A percentile compares a stretch with the other conserved stretches of the same genome.
Evolutionary conservation across 2,797 vertebrate species (phyloP).

Genomic region (Champsocephalus gunnari): DNA sequence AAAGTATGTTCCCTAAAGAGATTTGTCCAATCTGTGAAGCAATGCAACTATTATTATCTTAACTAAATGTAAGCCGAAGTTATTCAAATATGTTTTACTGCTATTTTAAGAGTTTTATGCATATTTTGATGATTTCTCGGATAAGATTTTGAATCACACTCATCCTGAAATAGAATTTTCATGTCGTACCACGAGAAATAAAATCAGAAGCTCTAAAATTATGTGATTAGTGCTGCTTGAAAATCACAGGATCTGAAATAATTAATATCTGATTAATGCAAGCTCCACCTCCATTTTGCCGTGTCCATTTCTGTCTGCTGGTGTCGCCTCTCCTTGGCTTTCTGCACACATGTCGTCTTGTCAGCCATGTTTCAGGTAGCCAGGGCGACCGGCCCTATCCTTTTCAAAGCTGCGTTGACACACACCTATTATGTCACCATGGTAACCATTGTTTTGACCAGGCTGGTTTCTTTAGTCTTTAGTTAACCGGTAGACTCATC

Average conservation of each 20-base stretch:
- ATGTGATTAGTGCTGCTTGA: not conserved
- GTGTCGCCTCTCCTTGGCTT: conserved; percentile 33
- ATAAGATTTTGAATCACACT: too few relatives aligned
- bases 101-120: too few relatives aligned
- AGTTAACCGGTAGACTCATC: conserved; percentile 29
- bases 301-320: conserved; percentile 26
- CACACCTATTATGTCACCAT: conserved; percentile 48
- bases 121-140: too few relatives aligned
- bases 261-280: too few relatives aligned
- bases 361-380: conserved; percentile 61
- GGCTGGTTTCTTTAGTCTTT: conserved; percentile 25
- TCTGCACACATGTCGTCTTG: conserved; percentile 23
- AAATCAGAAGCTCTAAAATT: not conserved
- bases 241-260: not conserved
- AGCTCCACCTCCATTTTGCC: too few relatives aligned
- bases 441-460: conserved; percentile 61
- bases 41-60: too few relatives aligned
- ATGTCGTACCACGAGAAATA: too few relatives aligned
- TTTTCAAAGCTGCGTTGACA: conserved; percentile 46
- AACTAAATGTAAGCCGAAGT: too few relatives aligned
- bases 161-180: too few relatives aligned
- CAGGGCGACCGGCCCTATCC: conserved; percentile 44
- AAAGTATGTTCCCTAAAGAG: too few relatives aligned
- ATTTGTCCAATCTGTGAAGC: too few relatives aligned
- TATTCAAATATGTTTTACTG: too few relatives aligned